Conservation (phyloP, 1,140 invertebrate species). For the Diorhabda elongata region DNA sequence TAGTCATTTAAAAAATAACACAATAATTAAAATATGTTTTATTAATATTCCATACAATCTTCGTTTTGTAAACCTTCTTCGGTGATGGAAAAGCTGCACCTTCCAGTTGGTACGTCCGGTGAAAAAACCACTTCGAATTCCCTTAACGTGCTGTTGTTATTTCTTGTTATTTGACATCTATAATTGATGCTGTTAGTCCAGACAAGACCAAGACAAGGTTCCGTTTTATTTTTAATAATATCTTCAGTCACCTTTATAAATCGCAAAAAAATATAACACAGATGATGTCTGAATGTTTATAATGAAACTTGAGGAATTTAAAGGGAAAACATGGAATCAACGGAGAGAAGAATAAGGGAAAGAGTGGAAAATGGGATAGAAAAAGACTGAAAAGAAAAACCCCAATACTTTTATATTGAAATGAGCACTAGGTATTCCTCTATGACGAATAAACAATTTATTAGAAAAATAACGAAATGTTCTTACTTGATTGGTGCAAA, state of each 20-base stretch:
- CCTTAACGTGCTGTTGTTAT: slow-evolving; percentile 37
- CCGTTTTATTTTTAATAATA: slow-evolving; percentile 33
- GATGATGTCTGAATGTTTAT: no score
- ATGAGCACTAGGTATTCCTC: background rate
- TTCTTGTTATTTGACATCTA: slow-evolving; percentile 55
- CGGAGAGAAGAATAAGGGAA: no score
- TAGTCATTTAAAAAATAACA: no score
- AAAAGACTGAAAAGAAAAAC: no score
- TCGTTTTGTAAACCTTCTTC: slow-evolving; percentile 20
- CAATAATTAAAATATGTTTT: no score
- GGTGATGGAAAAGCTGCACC: slow-evolving; percentile 44
- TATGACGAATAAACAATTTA: slow-evolving; percentile 16
- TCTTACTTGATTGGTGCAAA: slow-evolving; percentile 72
- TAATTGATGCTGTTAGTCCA: slow-evolving; percentile 68
- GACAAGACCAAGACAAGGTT: slow-evolving; percentile 60
- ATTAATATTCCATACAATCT: background rate
- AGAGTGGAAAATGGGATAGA: no score
- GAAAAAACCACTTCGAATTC: slow-evolving; percentile 47
- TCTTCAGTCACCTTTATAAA: slow-evolving; percentile 36
- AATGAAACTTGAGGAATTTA: no score
- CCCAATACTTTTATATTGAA: no score
- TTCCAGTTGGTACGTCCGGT: slow-evolving; percentile 45
- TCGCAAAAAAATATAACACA: no score
- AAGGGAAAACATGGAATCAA: no score
- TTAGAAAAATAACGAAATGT: slow-evolving; percentile 24